Evolutionary conservation across 2,888 invertebrate species (phyloP).

Genomic region (Caenorhabditis zanzibari): DNA sequence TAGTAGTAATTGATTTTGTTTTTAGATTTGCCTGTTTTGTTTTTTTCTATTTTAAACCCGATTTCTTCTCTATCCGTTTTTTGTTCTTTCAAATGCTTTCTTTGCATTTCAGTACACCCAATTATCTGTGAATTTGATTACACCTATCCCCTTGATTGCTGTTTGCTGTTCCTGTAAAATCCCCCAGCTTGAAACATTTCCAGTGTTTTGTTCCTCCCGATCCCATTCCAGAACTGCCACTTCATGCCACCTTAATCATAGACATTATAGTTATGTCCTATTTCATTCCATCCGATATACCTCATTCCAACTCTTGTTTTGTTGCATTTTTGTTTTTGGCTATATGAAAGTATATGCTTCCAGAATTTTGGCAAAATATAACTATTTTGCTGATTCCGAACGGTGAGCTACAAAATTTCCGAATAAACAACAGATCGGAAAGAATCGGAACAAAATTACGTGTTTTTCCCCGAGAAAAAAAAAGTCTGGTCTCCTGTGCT

Average conservation of each 20-base stretch:
- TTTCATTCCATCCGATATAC: background rate
- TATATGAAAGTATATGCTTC: slow-evolving; percentile 10
- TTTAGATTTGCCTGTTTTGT: background rate
- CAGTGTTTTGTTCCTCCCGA: background rate
- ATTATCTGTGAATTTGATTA: slow-evolving; percentile 51
- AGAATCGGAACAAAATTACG: slow-evolving; percentile 17
- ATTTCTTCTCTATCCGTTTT: background rate
- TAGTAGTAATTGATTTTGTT: slow-evolving; percentile 43
- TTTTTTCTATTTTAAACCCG: slow-evolving; percentile 11
- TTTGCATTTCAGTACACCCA: background rate
- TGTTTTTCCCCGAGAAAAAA: slow-evolving; percentile 10
- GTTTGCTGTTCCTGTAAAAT: slow-evolving; percentile 26
- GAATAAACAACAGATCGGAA: slow-evolving; percentile 9
- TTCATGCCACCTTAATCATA: slow-evolving; percentile 36
- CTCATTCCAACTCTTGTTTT: slow-evolving; percentile 16
- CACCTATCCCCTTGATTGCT: slow-evolving; percentile 5
- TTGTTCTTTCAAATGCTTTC: background rate
- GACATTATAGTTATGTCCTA: slow-evolving; percentile 33
- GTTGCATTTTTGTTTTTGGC: slow-evolving; percentile 22
- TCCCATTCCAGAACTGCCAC: slow-evolving; percentile 12
- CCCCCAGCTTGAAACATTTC: slow-evolving; percentile 13
- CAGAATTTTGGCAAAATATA: background rate
- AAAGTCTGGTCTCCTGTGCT: slow-evolving; percentile 6
- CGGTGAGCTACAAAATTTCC: slow-evolving; percentile 1
- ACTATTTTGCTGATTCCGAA: background rate